These are phyloP conservation scores for Digitonthophagus gazella DNA, from an alignment of 2,888 invertebrate species.

Conservation along the genomic window DNA sequence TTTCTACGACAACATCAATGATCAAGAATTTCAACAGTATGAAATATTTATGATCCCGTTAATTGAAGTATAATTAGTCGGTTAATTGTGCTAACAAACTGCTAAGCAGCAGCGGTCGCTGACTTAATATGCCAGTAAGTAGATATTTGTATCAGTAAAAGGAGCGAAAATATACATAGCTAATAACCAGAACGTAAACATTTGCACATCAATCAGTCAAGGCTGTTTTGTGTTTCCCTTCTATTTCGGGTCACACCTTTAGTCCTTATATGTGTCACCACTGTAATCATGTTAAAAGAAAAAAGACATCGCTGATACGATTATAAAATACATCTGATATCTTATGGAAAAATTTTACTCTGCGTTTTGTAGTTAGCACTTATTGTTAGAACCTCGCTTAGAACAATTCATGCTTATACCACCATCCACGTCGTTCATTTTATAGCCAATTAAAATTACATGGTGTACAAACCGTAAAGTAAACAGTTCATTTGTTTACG, in stretches of 20 bases:
- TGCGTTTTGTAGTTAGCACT: no score
- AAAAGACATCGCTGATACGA: no score
- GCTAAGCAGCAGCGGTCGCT: not conserved
- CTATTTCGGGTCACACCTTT: not conserved
- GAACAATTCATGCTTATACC: no score
- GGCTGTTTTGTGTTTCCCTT: not conserved
- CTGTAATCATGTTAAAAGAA: not conserved
- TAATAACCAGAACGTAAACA: slow-evolving; percentile 16
- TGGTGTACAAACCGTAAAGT: no score
- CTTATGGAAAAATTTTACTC: no score
- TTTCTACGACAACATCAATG: no score
- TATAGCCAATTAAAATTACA: no score
- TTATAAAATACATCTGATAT: no score
- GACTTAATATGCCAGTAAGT: not conserved
- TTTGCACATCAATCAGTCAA: slow-evolving; percentile 14
- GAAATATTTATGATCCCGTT: not conserved
- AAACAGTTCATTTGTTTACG: no score
- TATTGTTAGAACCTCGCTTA: no score
- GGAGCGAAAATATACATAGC: not conserved
- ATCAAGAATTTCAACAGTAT: not conserved
- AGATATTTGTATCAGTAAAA: not conserved
- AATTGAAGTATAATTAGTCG: not conserved
- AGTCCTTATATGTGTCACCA: not conserved
- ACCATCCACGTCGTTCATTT: no score
- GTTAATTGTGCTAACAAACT: not conserved